These are phyloP conservation scores for Sinocyclocheilus rhinocerous DNA, from an alignment of 2,113 vertebrate species.

Conservation along the genomic window DNA sequence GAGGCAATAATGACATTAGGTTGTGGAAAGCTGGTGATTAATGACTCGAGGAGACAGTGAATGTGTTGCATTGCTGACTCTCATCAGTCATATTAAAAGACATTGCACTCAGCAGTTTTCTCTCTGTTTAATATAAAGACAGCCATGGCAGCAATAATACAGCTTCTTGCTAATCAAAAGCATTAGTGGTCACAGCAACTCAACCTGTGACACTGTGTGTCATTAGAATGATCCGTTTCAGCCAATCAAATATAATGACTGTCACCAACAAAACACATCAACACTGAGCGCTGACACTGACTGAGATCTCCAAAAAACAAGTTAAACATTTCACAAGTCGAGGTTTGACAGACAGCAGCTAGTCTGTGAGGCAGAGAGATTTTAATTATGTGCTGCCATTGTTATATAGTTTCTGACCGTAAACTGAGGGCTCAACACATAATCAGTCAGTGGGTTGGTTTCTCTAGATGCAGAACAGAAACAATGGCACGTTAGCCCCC, in stretches of 20 bases:
- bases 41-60: not conserved
- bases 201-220: conserved; percentile 16
- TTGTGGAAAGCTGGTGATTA: not conserved
- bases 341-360: conserved; percentile 27
- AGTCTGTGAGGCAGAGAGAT: conserved; percentile 29
- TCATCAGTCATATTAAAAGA: conserved; percentile 21
- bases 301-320: conserved; percentile 31
- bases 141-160: conserved; percentile 14
- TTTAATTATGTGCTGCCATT: conserved; percentile 47
- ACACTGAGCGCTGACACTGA: conserved; percentile 8
- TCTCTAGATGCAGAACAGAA: conserved; percentile 20
- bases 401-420: conserved; percentile 34
- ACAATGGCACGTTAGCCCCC: not conserved
- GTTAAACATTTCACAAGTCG: conserved; percentile 26
- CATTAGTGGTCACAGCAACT: not conserved
- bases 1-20: not conserved
- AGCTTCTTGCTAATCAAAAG: conserved; percentile 28
- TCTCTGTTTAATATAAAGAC: not conserved
- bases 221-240: conserved; percentile 17
- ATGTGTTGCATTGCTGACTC: not conserved
- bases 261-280: not conserved
- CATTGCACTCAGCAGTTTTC: not conserved
- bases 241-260: conserved; percentile 40
- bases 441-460: conserved; percentile 40
- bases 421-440: conserved; percentile 28